Evolutionary conservation across 2,113 vertebrate species (phyloP).

Genomic region (Neopipo cinnamomea): DNA sequence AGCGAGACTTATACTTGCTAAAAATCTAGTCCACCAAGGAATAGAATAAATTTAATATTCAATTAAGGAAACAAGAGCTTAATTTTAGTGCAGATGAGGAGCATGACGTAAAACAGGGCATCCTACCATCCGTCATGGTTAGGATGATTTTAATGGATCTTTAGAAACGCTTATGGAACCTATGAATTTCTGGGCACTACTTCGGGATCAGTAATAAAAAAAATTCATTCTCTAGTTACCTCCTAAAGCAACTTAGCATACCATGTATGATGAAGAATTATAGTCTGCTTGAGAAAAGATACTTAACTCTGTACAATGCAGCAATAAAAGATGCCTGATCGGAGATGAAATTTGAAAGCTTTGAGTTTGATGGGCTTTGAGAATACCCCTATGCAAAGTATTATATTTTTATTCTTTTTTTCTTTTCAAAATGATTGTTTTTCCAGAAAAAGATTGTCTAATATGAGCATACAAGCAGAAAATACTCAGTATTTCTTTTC

Average conservation of each 20-base stretch:
- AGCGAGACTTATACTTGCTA: neutral
- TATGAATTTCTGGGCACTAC: conserved; percentile 38
- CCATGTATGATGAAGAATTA: conserved; percentile 37
- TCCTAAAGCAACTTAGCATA: conserved; percentile 41
- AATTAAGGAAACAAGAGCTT: conserved; percentile 23
- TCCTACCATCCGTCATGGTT: conserved; percentile 4
- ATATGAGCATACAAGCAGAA: neutral
- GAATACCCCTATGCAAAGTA: neutral
- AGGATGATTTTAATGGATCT: conserved; percentile 34
- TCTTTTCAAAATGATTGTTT: neutral
- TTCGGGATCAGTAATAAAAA: conserved; percentile 26
- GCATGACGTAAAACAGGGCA: neutral
- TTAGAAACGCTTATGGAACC: conserved; percentile 33
- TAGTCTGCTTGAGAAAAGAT: conserved; percentile 29
- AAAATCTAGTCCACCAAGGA: neutral
- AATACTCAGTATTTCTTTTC: neutral
- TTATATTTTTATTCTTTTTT: neutral
- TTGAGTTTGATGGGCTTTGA: conserved; percentile 19
- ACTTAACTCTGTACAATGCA: conserved; percentile 32
- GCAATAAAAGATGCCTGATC: conserved; percentile 49
- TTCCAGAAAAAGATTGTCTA: neutral
- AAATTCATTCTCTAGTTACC: conserved; percentile 32
- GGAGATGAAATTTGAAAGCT: conserved; percentile 13
- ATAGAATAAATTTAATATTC: neutral
- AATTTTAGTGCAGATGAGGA: conserved; percentile 19